phyloP scores from a whole-genome alignment of 2,113 vertebrate genomes.

The Dromiciops gliroides region DNA sequence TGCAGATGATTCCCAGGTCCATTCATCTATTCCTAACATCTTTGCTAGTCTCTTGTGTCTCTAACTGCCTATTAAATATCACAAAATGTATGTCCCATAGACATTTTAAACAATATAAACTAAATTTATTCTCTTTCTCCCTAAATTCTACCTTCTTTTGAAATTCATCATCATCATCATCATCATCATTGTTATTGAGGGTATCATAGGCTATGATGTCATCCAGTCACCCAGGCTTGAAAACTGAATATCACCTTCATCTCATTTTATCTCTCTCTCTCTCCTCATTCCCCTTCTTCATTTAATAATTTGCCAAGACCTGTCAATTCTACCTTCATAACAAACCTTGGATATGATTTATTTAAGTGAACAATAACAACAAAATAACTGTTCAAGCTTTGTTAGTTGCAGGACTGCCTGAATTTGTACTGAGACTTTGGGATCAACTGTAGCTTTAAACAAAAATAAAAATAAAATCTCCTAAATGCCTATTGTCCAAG shows the following conservation, averaged over 20 bases:
- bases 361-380: background rate
- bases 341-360: background rate
- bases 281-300: background rate
- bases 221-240: background rate
- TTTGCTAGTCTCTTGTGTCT: background rate
- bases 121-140: background rate
- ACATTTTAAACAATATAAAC: background rate
- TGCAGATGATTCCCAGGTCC: background rate
- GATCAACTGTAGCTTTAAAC: slow-evolving; percentile 27
- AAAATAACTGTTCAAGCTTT: slow-evolving; percentile 12
- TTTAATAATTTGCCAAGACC: background rate
- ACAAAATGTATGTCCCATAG: background rate
- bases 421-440: background rate
- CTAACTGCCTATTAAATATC: background rate
- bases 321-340: background rate
- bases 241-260: background rate
- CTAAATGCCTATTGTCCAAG: background rate
- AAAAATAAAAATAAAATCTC: slow-evolving; percentile 44
- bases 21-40: background rate
- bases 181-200: background rate
- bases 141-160: background rate
- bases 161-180: background rate
- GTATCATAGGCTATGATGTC: background rate
- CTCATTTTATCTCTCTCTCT: background rate
- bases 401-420: slow-evolving; percentile 27